Conservation (phyloP, 2,888 invertebrate genomes). For the Aphelenchoides bicaudatus region DNA sequence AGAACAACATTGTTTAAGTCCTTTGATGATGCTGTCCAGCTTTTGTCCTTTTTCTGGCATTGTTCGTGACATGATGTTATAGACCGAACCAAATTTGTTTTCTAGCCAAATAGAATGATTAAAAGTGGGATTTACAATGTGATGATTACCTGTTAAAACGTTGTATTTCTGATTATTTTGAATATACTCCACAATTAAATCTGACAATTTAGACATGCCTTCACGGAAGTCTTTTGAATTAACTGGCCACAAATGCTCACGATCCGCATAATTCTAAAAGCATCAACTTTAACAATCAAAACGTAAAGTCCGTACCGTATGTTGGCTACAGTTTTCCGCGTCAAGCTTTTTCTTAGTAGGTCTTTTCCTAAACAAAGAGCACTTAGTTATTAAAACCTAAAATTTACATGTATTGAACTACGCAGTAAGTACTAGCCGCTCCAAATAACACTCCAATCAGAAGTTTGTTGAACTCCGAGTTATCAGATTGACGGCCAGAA, state of each 20-base stretch:
- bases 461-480: no score
- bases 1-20: constrained; percentile 81
- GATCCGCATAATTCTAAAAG: constrained; percentile 12
- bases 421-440: no score
- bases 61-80: constrained; percentile 73
- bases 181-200: constrained; percentile 80
- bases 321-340: no score
- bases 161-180: constrained; percentile 76
- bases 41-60: constrained; percentile 77
- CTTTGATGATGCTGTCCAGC: constrained; percentile 77
- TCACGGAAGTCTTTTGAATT: constrained; percentile 25
- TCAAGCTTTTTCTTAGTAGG: no score
- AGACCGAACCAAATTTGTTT: constrained; percentile 76
- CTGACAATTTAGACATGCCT: constrained; percentile 71
- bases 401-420: no score
- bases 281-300: no score
- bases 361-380: no score
- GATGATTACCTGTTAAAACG: constrained; percentile 78
- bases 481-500: no score
- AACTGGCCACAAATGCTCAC: constrained; percentile 17
- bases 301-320: no score
- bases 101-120: constrained; percentile 14
- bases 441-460: no score
- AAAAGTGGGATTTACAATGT: not conserved
- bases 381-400: no score